Percentiles rank a stretch among this genome's conserved stretches.
Conservation (phyloP, 2,888 invertebrate genomes). For the Epirrhoe tristata region DNA sequence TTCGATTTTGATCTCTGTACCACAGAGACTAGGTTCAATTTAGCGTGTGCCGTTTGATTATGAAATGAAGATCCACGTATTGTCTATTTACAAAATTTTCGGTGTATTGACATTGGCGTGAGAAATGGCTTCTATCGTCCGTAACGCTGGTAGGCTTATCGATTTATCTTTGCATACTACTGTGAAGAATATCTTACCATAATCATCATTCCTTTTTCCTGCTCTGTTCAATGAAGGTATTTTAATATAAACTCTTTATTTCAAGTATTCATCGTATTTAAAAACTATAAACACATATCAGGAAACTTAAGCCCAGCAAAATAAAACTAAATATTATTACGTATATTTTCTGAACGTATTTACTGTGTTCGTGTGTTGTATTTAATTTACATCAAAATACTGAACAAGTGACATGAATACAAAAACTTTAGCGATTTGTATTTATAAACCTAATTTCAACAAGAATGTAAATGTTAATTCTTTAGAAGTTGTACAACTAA, state of each 20-base stretch:
- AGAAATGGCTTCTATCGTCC: conserved; percentile 81
- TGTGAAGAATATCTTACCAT: conserved; percentile 62
- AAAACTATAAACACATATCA: too few relatives aligned
- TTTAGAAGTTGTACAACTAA: conserved; percentile 42
- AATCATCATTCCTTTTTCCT: not conserved
- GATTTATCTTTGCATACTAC: conserved; percentile 74
- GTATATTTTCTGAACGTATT: too few relatives aligned
- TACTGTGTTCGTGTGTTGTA: too few relatives aligned
- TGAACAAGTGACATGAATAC: not conserved
- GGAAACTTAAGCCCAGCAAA: too few relatives aligned
- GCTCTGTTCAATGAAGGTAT: too few relatives aligned
- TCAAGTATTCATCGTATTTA: too few relatives aligned
- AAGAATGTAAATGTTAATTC: conserved; percentile 1
- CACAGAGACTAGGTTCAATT: conserved; percentile 43
- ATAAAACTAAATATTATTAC: too few relatives aligned
- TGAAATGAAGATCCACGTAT: conserved; percentile 72
- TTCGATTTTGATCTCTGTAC: conserved; percentile 48
- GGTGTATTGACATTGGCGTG: conserved; percentile 81
- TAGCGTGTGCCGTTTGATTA: conserved; percentile 50
- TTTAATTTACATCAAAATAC: too few relatives aligned
- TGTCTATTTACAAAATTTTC: conserved; percentile 80
- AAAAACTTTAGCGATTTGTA: not conserved
- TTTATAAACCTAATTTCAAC: not conserved
- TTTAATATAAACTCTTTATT: too few relatives aligned
- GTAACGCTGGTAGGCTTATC: conserved; percentile 80